A percentile compares a stretch with the other conserved stretches of the same genome.
These are phyloP conservation scores for Condylura cristata DNA, from an alignment of 2,113 vertebrate genomes.

Conservation along the genomic window DNA sequence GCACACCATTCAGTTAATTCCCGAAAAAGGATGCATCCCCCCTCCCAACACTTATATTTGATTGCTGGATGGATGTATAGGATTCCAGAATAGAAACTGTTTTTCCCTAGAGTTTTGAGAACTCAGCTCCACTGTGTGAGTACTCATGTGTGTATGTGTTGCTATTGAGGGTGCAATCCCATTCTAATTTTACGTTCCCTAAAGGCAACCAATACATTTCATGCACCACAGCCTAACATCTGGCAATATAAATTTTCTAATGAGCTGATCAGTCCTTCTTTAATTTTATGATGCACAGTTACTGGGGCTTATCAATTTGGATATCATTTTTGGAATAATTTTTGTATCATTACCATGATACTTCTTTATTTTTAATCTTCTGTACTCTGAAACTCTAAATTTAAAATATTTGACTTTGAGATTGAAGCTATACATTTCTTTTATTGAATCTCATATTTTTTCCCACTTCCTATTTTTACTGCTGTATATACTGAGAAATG, in stretches of 20 bases:
- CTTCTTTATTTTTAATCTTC: neutral
- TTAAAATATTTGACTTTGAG: neutral
- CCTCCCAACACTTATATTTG: no score
- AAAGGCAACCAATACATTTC: neutral
- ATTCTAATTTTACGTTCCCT: neutral
- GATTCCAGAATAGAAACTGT: neutral
- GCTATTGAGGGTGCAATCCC: neutral
- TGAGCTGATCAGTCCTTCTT: neutral
- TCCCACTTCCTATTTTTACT: neutral
- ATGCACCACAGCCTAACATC: neutral
- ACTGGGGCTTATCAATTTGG: neutral
- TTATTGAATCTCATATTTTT: neutral
- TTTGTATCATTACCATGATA: neutral
- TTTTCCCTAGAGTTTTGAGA: neutral
- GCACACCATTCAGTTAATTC: neutral
- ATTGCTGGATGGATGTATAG: neutral
- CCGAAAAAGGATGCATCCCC: neutral
- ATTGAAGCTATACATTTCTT: neutral
- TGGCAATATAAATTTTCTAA: neutral
- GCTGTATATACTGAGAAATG: neutral
- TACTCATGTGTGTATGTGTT: neutral
- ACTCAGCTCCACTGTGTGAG: no score
- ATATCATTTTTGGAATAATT: neutral
- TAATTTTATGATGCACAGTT: neutral
- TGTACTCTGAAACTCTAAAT: neutral